Evolutionary conservation across 1,140 invertebrate genomes (phyloP).

Genomic region (Metopolophium dirhodum): DNA sequence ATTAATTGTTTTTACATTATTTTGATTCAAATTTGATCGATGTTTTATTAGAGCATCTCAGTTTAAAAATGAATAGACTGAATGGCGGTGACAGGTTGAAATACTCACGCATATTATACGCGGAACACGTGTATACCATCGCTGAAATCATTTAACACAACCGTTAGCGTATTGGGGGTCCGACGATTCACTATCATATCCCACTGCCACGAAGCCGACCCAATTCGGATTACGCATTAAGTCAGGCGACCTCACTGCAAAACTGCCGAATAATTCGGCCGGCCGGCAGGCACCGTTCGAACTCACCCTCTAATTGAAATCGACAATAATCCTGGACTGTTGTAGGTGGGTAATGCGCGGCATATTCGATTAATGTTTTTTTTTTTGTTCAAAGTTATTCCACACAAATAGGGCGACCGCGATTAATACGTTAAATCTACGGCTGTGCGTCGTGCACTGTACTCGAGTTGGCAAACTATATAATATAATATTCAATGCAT

Average conservation of each 20-base stretch:
- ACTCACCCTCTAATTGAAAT: neutral
- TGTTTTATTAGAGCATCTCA: neutral
- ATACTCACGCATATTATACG: neutral
- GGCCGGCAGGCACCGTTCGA: neutral
- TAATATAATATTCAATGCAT: neutral
- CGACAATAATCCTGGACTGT: neutral
- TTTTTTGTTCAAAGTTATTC: neutral
- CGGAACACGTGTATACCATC: neutral
- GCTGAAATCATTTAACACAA: neutral
- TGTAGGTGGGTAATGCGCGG: neutral
- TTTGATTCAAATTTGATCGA: too few species aligned
- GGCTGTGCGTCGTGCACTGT: neutral
- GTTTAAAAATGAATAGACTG: neutral
- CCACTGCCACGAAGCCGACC: neutral
- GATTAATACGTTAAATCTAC: conserved; percentile 20
- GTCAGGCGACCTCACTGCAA: neutral
- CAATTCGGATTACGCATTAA: neutral
- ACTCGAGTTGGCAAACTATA: neutral
- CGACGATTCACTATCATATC: neutral
- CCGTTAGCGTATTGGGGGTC: neutral
- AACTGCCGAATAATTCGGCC: neutral
- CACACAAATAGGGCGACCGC: neutral
- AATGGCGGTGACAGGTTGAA: neutral
- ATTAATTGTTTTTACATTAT: too few species aligned
- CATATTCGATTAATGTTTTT: conserved; percentile 28